Conservation (phyloP, 1,140 invertebrate genomes). For the Pollicipes pollicipes region DNA sequence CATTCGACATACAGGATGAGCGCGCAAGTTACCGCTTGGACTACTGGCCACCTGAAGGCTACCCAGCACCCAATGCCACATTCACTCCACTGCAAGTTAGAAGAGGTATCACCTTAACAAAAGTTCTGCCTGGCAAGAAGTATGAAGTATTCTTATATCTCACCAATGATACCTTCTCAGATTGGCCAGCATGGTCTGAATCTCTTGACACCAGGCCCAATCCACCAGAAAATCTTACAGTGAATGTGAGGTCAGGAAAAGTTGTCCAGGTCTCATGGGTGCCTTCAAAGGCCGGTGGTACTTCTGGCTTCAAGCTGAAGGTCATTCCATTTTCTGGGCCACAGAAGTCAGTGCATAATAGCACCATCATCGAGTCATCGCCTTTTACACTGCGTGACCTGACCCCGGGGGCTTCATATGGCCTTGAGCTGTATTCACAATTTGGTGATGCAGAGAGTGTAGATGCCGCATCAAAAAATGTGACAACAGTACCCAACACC, state of each 20-base stretch:
- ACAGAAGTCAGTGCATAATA: neutral
- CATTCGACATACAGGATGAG: neutral
- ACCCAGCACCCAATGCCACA: constrained; percentile 64
- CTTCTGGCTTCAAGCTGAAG: neutral
- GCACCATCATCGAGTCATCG: constrained; percentile 11
- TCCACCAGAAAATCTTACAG: constrained; percentile 65
- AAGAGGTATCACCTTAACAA: constrained; percentile 62
- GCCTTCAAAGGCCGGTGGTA: neutral
- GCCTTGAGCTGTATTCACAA: constrained; percentile 13
- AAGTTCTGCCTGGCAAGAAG: constrained; percentile 67
- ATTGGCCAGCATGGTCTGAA: constrained; percentile 72
- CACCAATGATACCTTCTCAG: constrained; percentile 59
- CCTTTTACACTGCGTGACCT: constrained; percentile 17
- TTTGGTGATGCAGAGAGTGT: neutral
- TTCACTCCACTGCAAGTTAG: constrained; percentile 58
- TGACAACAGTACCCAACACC: constrained; percentile 60
- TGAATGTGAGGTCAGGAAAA: neutral
- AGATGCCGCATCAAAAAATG: neutral
- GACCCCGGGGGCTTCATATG: constrained; percentile 17
- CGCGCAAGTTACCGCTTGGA: constrained; percentile 48
- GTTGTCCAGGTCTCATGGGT: neutral
- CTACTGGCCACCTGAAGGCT: constrained; percentile 59
- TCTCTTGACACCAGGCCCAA: constrained; percentile 74
- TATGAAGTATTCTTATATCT: constrained; percentile 82
- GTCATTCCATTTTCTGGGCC: neutral